phyloP scores from a whole-genome alignment of 2,888 invertebrate species.

The Lasius fuliginosus region DNA sequence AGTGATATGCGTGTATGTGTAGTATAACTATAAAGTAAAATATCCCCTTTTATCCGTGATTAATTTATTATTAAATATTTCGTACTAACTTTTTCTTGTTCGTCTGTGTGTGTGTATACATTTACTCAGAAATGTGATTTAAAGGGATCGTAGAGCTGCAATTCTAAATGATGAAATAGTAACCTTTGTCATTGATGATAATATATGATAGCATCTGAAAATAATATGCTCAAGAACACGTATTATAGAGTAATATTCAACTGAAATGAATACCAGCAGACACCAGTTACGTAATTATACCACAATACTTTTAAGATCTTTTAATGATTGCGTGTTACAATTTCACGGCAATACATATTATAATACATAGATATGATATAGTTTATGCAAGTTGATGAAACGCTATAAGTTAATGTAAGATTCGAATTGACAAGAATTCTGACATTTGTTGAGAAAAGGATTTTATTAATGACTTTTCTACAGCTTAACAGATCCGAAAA shows the following conservation, averaged over 20 bases:
- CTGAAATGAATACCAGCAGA: neutral
- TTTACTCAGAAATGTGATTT: neutral
- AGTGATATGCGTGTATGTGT: neutral
- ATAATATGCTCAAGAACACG: neutral
- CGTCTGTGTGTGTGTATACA: neutral
- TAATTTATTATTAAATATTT: slow-evolving; percentile 35
- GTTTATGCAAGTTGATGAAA: neutral
- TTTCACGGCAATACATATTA: neutral
- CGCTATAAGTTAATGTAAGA: slow-evolving; percentile 3
- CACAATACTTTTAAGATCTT: neutral
- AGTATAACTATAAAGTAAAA: slow-evolving; percentile 2
- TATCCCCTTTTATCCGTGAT: slow-evolving; percentile 7
- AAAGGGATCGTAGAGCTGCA: neutral
- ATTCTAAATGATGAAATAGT: neutral
- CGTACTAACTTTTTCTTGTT: neutral
- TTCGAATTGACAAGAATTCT: slow-evolving; percentile 7
- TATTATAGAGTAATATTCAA: neutral
- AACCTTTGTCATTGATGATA: neutral
- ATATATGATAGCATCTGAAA: neutral
- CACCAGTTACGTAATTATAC: neutral
- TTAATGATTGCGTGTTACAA: neutral
- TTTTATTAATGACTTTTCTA: slow-evolving; percentile 69
- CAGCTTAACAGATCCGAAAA: slow-evolving; percentile 56
- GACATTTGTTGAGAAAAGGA: slow-evolving; percentile 1
- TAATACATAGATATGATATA: slow-evolving; percentile 8